Conservation (phyloP, 1,140 invertebrate genomes). For the Anastrepha obliqua region DNA sequence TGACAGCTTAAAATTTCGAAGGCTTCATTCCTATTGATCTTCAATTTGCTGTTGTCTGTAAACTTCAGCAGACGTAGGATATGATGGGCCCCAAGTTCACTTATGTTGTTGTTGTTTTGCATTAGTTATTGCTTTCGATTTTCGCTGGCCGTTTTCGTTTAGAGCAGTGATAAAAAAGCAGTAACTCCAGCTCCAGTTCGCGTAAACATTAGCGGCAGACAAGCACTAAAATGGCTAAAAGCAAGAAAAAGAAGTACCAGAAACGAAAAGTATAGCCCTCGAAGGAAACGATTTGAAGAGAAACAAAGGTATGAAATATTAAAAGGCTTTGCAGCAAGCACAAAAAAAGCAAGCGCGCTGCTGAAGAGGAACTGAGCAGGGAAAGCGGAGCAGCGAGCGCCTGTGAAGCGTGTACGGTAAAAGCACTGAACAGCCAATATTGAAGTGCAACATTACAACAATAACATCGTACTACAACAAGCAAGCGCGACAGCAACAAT, state of each 20-base stretch:
- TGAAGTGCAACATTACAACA: conserved; percentile 48
- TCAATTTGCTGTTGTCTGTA: neutral
- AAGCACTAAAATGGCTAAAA: neutral
- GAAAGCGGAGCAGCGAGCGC: neutral
- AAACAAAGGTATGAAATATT: neutral
- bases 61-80: conserved; percentile 18
- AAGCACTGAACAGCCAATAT: conserved; percentile 20
- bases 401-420: conserved; percentile 16
- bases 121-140: conserved; percentile 26
- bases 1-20: conserved; percentile 14
- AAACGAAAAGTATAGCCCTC: neutral
- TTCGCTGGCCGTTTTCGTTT: conserved; percentile 21
- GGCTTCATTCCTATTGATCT: neutral
- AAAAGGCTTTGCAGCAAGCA: neutral
- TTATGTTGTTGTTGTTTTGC: neutral
- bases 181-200: conserved; percentile 35
- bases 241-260: neutral
- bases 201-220: neutral
- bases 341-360: neutral
- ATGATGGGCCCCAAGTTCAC: neutral
- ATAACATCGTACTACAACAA: conserved; percentile 19
- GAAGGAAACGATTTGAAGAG: neutral
- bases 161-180: conserved; percentile 30
- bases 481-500: neutral
- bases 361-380: no score